Evolutionary conservation across 2,797 vertebrate species (phyloP).

Genomic region (Chiroxiphia lanceolata): DNA sequence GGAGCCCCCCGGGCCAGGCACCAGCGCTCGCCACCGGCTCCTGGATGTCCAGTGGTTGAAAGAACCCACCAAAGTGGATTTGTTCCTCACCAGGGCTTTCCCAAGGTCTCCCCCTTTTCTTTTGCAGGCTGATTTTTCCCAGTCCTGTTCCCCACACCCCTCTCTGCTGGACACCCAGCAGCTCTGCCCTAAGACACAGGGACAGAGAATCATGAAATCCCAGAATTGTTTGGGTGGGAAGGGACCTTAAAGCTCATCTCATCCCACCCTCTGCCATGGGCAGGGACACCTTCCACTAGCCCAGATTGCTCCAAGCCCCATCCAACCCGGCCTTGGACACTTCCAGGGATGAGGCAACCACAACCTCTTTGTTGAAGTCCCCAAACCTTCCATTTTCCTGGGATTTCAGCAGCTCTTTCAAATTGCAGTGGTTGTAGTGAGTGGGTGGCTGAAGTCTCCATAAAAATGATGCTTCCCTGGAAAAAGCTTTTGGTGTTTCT

Average conservation of each 20-base stretch:
- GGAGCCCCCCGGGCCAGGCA: neutral
- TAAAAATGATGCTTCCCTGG: neutral
- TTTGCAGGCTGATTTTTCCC: neutral
- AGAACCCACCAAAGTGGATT: rapidly evolving
- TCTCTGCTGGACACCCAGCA: neutral
- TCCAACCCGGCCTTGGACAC: neutral
- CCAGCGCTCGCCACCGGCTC: neutral
- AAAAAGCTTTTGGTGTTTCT: neutral
- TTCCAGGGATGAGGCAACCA: neutral
- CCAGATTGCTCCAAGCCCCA: rapidly evolving
- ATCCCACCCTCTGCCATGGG: neutral
- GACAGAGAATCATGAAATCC: neutral
- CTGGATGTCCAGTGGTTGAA: rapidly evolving
- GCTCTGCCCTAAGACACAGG: neutral
- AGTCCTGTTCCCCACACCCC: neutral
- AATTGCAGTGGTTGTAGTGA: neutral
- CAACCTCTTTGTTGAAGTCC: neutral
- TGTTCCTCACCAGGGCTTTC: neutral
- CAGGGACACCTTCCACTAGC: neutral
- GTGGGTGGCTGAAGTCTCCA: neutral
- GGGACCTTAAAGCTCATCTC: rapidly evolving
- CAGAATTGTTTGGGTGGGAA: neutral
- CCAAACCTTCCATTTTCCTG: neutral
- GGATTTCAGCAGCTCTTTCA: neutral
- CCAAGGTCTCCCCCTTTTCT: neutral